Percentiles rank a stretch among this genome's conserved stretches.
These are phyloP conservation scores for Drosophila lacicola DNA, from an alignment of 2,888 invertebrate genomes.

Conservation along the genomic window DNA sequence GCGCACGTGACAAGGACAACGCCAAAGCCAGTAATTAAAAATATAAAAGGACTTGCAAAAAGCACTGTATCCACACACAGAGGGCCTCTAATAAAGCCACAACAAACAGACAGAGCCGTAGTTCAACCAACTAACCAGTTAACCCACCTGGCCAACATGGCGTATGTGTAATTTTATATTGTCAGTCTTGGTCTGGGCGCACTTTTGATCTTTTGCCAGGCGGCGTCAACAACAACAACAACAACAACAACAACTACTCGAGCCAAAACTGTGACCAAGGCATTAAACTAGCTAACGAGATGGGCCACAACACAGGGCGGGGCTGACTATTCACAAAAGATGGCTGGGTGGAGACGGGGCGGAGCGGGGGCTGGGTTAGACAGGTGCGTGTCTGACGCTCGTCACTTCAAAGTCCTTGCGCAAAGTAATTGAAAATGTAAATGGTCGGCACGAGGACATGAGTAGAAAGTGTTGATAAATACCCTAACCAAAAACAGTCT, in stretches of 20 bases:
- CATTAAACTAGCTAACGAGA: conserved; percentile 54
- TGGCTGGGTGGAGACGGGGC: background rate
- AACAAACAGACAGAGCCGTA: conserved; percentile 38
- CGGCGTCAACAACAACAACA: conserved; percentile 4
- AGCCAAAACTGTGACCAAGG: conserved; percentile 35
- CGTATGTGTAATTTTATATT: conserved; percentile 76
- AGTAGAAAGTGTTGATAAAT: conserved; percentile 31
- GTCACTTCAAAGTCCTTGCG: conserved; percentile 64
- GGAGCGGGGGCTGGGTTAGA: background rate
- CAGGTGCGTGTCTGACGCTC: conserved; percentile 66
- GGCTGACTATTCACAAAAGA: conserved; percentile 2
- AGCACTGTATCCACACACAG: conserved; percentile 20
- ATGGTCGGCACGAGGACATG: conserved; percentile 56
- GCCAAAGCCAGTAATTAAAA: conserved; percentile 65
- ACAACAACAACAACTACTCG: conserved; percentile 22
- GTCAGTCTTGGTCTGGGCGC: conserved; percentile 46
- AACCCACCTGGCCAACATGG: conserved; percentile 50
- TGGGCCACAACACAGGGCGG: conserved; percentile 37
- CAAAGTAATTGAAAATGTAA: conserved; percentile 79
- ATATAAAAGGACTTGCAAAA: conserved; percentile 47
- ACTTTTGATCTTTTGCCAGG: conserved; percentile 66
- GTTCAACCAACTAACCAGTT: conserved; percentile 24
- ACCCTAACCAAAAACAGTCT: conserved; percentile 3
- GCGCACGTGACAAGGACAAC: conserved; percentile 53
- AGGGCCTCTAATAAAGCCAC: conserved; percentile 45